phyloP scores from a whole-genome alignment of 2,797 vertebrate species.

The Ceryle rudis region DNA sequence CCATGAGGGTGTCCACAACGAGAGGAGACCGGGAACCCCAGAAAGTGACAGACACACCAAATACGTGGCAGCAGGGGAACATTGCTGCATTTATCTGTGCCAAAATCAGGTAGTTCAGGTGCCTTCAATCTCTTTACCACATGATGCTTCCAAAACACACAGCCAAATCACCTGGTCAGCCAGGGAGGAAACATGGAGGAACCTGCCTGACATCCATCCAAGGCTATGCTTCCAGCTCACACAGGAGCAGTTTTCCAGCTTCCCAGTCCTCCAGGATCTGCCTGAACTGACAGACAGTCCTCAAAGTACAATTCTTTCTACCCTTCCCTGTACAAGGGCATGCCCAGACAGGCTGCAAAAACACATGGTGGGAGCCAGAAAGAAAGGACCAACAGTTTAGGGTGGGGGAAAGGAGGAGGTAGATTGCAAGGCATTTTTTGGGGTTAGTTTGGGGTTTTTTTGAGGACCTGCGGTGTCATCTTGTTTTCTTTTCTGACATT shows the following conservation, averaged over 20 bases:
- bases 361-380: background rate
- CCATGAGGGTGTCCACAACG: background rate
- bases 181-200: background rate
- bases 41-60: fast-evolving
- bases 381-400: background rate
- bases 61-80: background rate
- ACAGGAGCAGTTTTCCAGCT: background rate
- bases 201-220: background rate
- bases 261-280: background rate
- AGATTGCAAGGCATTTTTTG: background rate
- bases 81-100: background rate
- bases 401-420: no score
- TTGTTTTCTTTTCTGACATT: constrained; percentile 56
- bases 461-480: constrained; percentile 26
- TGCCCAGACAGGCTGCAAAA: background rate
- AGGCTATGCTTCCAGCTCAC: background rate
- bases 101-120: background rate
- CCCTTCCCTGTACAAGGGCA: background rate
- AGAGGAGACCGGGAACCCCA: background rate
- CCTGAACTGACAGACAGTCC: background rate
- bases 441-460: fast-evolving
- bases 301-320: background rate
- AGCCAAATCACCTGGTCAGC: fast-evolving
- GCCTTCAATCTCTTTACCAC: background rate
- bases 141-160: fast-evolving